A percentile compares a stretch with the other conserved stretches of the same genome.
Conservation (phyloP, 2,797 vertebrate species). For the Falco berigora region DNA sequence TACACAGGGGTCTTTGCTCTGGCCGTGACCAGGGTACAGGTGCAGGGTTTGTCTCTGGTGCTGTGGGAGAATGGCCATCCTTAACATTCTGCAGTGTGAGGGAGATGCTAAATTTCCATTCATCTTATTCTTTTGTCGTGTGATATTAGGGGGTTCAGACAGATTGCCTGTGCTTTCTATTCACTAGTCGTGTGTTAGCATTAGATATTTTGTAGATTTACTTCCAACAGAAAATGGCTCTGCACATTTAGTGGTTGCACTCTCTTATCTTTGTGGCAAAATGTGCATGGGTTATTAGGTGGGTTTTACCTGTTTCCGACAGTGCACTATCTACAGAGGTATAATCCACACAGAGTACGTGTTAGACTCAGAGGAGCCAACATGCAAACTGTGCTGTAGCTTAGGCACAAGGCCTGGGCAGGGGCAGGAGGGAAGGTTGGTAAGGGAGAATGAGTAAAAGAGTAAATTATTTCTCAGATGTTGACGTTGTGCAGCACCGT, state of each 20-base stretch:
- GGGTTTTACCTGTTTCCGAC: neutral
- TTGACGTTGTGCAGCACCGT: too few species aligned
- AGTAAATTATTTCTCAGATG: neutral
- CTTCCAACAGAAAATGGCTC: neutral
- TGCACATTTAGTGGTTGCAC: neutral
- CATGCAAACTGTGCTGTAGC: neutral
- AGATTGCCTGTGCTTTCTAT: slow-evolving; percentile 25
- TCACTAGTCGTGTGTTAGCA: neutral
- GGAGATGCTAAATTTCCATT: neutral
- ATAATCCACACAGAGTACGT: neutral
- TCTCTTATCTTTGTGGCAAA: neutral
- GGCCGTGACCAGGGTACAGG: neutral
- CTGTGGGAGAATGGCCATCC: neutral
- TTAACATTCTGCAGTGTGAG: neutral
- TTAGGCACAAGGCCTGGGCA: neutral
- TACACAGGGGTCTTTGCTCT: neutral
- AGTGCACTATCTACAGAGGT: neutral
- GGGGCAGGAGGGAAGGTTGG: neutral
- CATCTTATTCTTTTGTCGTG: neutral
- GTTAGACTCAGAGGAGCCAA: neutral
- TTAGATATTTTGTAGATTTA: neutral
- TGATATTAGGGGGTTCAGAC: neutral
- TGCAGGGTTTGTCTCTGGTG: neutral
- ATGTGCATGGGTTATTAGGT: too few species aligned
- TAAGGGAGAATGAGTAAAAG: neutral